A percentile compares a stretch with the other conserved stretches of the same genome.
Conservation (phyloP, 2,797 vertebrate genomes). For the Poecilia picta region DNA sequence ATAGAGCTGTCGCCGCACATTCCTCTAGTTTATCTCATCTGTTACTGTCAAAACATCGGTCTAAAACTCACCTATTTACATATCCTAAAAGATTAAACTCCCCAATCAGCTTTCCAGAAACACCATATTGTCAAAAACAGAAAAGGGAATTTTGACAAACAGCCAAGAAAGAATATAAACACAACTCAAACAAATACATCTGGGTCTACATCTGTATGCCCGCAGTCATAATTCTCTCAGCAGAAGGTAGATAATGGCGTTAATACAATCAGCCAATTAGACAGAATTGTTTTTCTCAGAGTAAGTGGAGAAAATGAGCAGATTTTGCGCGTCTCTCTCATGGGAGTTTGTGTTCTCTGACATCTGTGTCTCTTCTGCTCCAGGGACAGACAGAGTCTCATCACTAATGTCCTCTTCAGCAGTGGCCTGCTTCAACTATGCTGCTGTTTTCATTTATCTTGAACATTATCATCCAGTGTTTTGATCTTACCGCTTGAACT, state of each 20-base stretch:
- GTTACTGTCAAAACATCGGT: background rate
- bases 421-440: conserved; percentile 31
- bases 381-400: conserved; percentile 53
- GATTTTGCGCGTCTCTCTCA: conserved; percentile 60
- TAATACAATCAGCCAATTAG: conserved; percentile 60
- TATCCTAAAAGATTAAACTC: background rate
- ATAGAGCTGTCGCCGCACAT: background rate
- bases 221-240: conserved; percentile 58
- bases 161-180: conserved; percentile 21
- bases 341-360: conserved; percentile 67
- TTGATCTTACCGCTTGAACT: background rate
- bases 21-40: background rate
- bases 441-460: conserved; percentile 18
- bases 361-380: conserved; percentile 73
- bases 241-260: conserved; percentile 63
- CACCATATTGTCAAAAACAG: background rate
- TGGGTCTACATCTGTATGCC: conserved; percentile 53
- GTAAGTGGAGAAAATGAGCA: conserved; percentile 57
- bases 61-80: background rate
- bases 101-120: background rate
- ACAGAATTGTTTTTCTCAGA: conserved; percentile 35
- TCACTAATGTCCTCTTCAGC: conserved; percentile 31
- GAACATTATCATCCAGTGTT: conserved; percentile 12
- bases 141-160: conserved; percentile 11
- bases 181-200: conserved; percentile 7